Percentiles rank a stretch among this genome's conserved stretches.
Evolutionary conservation across 2,113 vertebrate genomes (phyloP).

Genomic region (Larimichthys polyactis): DNA sequence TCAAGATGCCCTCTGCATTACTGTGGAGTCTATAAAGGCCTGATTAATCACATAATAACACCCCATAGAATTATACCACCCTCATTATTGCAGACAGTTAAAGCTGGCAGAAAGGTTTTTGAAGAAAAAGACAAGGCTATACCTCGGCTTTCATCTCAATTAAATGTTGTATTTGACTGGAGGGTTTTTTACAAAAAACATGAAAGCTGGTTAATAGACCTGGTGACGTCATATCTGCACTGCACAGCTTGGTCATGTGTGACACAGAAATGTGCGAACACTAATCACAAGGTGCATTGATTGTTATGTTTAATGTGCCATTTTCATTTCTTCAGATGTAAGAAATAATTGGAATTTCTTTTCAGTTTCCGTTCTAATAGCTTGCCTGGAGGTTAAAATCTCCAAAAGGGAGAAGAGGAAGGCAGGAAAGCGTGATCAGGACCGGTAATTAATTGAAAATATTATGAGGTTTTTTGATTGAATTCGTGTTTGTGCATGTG

Average conservation of each 20-base stretch:
- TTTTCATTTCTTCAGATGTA: slow-evolving; percentile 69
- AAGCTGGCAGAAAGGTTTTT: slow-evolving; percentile 20
- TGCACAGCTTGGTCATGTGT: slow-evolving; percentile 19
- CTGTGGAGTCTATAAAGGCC: slow-evolving; percentile 58
- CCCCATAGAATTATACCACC: slow-evolving; percentile 49
- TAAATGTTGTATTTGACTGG: slow-evolving; percentile 5
- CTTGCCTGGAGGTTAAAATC: slow-evolving; percentile 71
- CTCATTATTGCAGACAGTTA: slow-evolving; percentile 51
- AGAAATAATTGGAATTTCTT: slow-evolving; percentile 72
- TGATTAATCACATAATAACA: slow-evolving; percentile 72
- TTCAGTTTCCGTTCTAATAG: slow-evolving; percentile 54
- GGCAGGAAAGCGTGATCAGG: slow-evolving; percentile 55
- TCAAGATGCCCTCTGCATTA: slow-evolving; percentile 32
- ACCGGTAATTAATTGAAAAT: slow-evolving; percentile 65
- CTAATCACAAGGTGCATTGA: slow-evolving; percentile 68
- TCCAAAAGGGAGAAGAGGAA: slow-evolving; percentile 46
- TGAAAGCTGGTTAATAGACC: slow-evolving; percentile 34
- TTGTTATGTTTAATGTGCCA: slow-evolving; percentile 65
- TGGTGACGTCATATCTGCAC: slow-evolving; percentile 25
- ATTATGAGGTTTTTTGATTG: slow-evolving; percentile 46
- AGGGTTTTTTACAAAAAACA: slow-evolving; percentile 37
- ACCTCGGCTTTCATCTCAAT: slow-evolving; percentile 20
- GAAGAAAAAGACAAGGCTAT: neutral
- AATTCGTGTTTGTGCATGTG: slow-evolving; percentile 29
- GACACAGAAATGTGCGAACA: slow-evolving; percentile 49